phyloP scores from a whole-genome alignment of 2,113 vertebrate genomes.

The Phalacrocorax aristotelis region DNA sequence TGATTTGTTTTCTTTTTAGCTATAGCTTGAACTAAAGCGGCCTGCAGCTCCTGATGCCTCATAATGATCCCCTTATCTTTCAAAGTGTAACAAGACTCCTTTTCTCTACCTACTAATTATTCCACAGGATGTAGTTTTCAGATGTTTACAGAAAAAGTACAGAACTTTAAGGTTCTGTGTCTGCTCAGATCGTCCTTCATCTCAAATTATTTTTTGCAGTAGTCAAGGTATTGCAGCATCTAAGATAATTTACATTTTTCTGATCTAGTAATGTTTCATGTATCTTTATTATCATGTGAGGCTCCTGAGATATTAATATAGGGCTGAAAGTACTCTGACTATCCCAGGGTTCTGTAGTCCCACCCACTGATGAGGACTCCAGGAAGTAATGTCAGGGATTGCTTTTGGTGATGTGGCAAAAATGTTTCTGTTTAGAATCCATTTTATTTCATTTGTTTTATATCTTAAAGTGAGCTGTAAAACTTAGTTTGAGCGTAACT shows the following conservation, averaged over 20 bases:
- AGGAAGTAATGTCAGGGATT: slow-evolving; percentile 31
- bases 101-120: not conserved
- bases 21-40: not conserved
- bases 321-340: not conserved
- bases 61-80: not conserved
- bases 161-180: not conserved
- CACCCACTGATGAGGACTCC: not conserved
- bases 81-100: not conserved
- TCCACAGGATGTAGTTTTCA: not conserved
- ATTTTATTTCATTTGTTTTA: not conserved
- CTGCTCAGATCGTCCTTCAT: not conserved
- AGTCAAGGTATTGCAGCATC: not conserved
- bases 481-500: not conserved
- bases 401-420: slow-evolving; percentile 37
- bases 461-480: not conserved
- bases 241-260: not conserved
- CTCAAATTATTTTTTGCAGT: not conserved
- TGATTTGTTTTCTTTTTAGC: not conserved
- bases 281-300: not conserved
- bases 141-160: not conserved
- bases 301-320: not conserved
- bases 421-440: not conserved
- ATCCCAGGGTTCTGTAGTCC: not conserved
- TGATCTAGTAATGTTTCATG: not conserved
- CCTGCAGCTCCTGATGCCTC: not conserved